These are phyloP conservation scores for Pseudoatta argentina DNA, from an alignment of 1,140 invertebrate species.

Conservation along the genomic window DNA sequence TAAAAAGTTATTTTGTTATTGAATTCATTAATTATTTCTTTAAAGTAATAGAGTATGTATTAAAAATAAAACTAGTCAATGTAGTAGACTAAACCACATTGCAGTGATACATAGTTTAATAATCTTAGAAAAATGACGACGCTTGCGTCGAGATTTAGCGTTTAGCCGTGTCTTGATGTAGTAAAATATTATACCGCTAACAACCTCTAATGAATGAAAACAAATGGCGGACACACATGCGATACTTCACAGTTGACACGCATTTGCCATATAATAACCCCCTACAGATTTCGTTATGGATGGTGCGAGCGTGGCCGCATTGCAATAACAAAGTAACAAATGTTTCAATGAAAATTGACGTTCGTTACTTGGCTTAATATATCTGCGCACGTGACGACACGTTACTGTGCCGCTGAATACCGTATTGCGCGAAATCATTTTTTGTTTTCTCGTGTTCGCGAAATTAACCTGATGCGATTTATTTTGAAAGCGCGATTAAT, in stretches of 20 bases:
- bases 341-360: constrained; percentile 55
- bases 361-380: constrained; percentile 50
- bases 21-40: background rate
- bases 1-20: background rate
- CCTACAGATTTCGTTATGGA: constrained; percentile 65
- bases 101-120: background rate
- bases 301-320: constrained; percentile 50
- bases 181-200: constrained; percentile 65
- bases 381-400: constrained; percentile 42
- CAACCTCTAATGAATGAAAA: constrained; percentile 73
- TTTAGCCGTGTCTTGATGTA: constrained; percentile 37
- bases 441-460: constrained; percentile 1
- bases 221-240: constrained; percentile 60
- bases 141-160: constrained; percentile 2
- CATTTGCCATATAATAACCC: constrained; percentile 65
- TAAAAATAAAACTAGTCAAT: background rate
- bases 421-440: constrained; percentile 16
- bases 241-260: constrained; percentile 68
- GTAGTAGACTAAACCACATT: background rate
- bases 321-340: constrained; percentile 66
- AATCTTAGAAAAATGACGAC: constrained; percentile 27
- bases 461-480: constrained; percentile 29
- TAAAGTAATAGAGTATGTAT: background rate
- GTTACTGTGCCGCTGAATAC: background rate
- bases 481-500: constrained; percentile 30